Conservation (phyloP, 2,888 invertebrate species). For the Stictocephala bisonia region DNA sequence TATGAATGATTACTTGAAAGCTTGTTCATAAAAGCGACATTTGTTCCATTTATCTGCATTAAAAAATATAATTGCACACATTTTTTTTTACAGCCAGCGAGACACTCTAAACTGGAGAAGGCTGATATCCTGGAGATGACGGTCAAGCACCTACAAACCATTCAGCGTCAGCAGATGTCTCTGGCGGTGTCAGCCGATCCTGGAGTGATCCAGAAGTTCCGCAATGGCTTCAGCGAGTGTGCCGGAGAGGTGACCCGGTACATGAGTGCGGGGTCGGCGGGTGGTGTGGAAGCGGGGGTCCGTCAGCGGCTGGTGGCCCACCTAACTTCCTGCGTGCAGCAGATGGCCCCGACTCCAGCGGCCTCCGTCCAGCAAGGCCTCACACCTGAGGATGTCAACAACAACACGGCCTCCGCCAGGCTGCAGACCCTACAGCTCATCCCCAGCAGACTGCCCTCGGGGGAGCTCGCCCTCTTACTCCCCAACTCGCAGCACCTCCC, state of each 20-base stretch:
- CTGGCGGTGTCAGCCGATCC: slow-evolving; percentile 87
- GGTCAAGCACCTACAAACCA: slow-evolving; percentile 89
- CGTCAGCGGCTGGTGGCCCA: slow-evolving; percentile 81
- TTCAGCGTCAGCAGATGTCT: slow-evolving; percentile 88
- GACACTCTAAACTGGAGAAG: slow-evolving; percentile 95
- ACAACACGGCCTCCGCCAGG: slow-evolving; percentile 61
- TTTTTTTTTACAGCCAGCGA: slow-evolving; percentile 84
- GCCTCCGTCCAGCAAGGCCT: slow-evolving; percentile 60
- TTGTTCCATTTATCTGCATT: not conserved
- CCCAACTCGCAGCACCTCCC: slow-evolving; percentile 68
- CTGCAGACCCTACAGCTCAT: slow-evolving; percentile 70
- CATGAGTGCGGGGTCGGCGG: slow-evolving; percentile 72
- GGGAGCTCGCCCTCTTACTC: slow-evolving; percentile 74
- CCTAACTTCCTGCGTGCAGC: slow-evolving; percentile 72
- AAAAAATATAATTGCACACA: not conserved
- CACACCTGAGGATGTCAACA: slow-evolving; percentile 50
- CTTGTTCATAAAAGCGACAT: not conserved
- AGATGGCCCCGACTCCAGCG: slow-evolving; percentile 50
- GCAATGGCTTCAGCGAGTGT: slow-evolving; percentile 89
- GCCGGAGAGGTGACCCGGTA: slow-evolving; percentile 77
- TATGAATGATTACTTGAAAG: not conserved
- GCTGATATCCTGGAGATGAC: slow-evolving; percentile 96
- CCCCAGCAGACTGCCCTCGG: slow-evolving; percentile 73
- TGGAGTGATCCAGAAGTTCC: slow-evolving; percentile 84
- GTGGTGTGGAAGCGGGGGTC: slow-evolving; percentile 73